These are phyloP conservation scores for Diacarnus erythraeanus DNA, from an alignment of 37 sponge, comb jelly and placozoan genomes.

Conservation along the genomic window DNA sequence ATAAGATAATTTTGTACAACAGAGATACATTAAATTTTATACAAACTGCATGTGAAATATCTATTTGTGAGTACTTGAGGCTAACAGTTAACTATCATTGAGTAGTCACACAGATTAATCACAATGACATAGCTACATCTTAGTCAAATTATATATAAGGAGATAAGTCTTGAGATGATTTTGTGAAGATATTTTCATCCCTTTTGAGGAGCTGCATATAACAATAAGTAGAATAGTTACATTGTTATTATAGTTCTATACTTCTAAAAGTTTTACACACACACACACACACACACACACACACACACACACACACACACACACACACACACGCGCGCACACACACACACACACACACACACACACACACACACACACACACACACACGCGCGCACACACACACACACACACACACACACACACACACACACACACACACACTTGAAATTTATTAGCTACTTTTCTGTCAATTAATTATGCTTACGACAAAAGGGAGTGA, in stretches of 20 bases:
- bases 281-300: neutral
- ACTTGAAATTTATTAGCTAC: too few relatives aligned
- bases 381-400: neutral
- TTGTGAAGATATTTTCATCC: neutral
- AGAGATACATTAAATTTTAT: too few relatives aligned
- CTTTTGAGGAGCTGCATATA: neutral
- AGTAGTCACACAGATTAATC: too few relatives aligned
- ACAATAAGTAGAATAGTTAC: neutral
- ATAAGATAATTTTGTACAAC: too few relatives aligned
- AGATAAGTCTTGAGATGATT: neutral
- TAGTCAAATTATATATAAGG: neutral
- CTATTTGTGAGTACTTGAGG: too few relatives aligned
- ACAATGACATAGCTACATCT: neutral
- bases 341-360: neutral
- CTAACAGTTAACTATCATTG: too few relatives aligned
- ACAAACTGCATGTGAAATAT: too few relatives aligned
- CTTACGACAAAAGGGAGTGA: too few relatives aligned
- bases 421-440: neutral
- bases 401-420: neutral
- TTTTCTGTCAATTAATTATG: too few relatives aligned
- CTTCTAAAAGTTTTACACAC: neutral
- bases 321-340: neutral
- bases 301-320: neutral
- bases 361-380: neutral
- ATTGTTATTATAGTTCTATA: neutral